Evolutionary conservation across 2,113 vertebrate species (phyloP), one percentile per base, ranked within the genome.

Genomic region (Beaufortia kweichowensis): DNA sequence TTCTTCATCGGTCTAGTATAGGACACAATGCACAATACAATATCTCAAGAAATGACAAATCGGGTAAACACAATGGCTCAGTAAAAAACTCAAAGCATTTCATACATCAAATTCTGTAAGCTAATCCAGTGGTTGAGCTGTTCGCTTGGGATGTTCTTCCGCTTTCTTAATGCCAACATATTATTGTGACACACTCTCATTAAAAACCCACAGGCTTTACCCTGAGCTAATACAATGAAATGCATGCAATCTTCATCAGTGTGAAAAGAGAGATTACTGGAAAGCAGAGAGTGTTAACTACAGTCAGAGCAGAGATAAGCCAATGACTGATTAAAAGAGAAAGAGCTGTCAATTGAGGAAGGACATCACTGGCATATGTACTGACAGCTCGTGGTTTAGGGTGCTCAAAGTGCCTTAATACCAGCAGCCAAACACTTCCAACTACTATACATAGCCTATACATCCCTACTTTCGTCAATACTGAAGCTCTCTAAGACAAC

Each of bases 291-390:
- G 43, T 28, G 50, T 69, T 75, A 72, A 75, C 63, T 61, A 75
- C 61, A 57, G 55, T 53, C 39, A 21, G 53, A 62, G 50, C 23
- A 60, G 50, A 79, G 78, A 74, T 67, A 66, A 72, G 60, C 19
- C 77, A 33, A 43, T 3, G 63, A 61, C 39, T 80, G 71, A 75
- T 79, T 62, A 67, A 67, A 75, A 23, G n/a, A 43, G 33, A 56
- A 64, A 35, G 60, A 35, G 33, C 53, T 33, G 64, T 50, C 24
- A 48, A 28, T 28, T 48, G 43, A 19, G 24, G 10, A 68, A 50
- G 50, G 26, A 14, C 26, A 68, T 6, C 43, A 17, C 11, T 21
- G 65, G 10, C 43, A 48, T 48, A 50, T 68, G 17, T 19, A 31
- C 19, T 48, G 43, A 50, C 26, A 65, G 35, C 48, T 50, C 17